Base-by-base conservation (phyloP, 2,797 vertebrate species). In the Melanogrammus aeglefinus region DNA sequence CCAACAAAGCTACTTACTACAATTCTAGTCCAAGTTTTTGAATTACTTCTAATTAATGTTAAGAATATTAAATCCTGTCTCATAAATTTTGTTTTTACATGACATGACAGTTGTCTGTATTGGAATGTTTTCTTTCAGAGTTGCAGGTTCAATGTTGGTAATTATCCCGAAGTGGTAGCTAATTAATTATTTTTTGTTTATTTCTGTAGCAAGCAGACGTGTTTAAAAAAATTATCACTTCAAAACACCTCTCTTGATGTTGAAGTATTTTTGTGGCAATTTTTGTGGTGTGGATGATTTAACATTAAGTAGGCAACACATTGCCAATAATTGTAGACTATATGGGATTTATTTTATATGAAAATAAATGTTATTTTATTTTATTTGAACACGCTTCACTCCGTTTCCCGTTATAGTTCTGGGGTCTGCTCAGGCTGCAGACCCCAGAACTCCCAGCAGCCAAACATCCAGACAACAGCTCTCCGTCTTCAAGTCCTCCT, bases 391-490 rank as follows among this genome's bases (percentile, higher is more conserved):
- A 24, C 57, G 4, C n/a, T 66, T 27, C 21, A 10, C 57, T 7
- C 21, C 57, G 27, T 80, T 77, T 75, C 76, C 72, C 72, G 75
- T 79, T 72, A 47, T 47, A 73, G 69, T 57, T 33, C 31, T 33
- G 31, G 31, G 31, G 31, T 33, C 31, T 33, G 51, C 77, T 79
- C 80, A 78, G 71, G 77, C 71, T 51, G 75, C 71, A 29, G 69
- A 27, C 44, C 76, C 36, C 74, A 82, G 73, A 85, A 82, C 51
- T 36, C 71, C 57, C 78, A 74, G 38, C 79, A 76, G 73, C 77
- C 81, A 66, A n/a, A 80, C 73, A 75, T 84, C 74, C 73, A 63
- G 76, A 79, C 63, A 63, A 27, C 76, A 82, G 82, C 21, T 84
- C 36, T 70, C 74, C 81, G 76, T 76, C 82, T 82, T 77, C 47